Conservation (phyloP, 2,888 invertebrate genomes). For the Drosophila gaucha region DNA sequence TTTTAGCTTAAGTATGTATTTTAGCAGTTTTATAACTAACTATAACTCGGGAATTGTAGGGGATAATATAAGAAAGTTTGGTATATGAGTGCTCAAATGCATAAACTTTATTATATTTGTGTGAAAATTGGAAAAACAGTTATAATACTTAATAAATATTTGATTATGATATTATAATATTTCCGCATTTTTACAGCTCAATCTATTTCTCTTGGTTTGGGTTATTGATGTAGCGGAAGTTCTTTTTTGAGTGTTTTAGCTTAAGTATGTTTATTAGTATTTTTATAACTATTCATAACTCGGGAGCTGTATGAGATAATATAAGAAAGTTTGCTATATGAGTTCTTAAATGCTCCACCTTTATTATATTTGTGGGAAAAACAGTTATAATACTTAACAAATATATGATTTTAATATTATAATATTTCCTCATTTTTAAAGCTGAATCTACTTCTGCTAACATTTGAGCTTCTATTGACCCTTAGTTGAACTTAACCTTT, state of each 20-base stretch:
- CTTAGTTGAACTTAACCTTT: conserved; percentile 3
- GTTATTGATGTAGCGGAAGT: neutral
- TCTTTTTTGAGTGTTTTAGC: neutral
- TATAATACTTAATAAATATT: neutral
- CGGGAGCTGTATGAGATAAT: too few relatives aligned
- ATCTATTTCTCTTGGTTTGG: neutral
- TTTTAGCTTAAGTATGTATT: neutral
- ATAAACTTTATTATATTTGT: too few relatives aligned
- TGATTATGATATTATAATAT: neutral
- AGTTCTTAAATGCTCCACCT: too few relatives aligned
- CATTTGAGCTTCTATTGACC: neutral
- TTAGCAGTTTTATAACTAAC: neutral
- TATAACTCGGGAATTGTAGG: too few relatives aligned
- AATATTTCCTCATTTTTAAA: neutral
- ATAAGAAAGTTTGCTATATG: too few relatives aligned
- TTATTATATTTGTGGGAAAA: too few relatives aligned
- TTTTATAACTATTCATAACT: too few relatives aligned
- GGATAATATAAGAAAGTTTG: too few relatives aligned
- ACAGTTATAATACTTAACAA: neutral
- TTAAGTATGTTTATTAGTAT: neutral
- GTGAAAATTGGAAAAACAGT: too few relatives aligned
- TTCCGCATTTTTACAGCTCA: neutral
- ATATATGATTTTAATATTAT: neutral
- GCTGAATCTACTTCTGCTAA: neutral
- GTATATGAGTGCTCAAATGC: too few relatives aligned